Percentiles rank a stretch among this genome's conserved stretches.
Conservation (phyloP, 2,888 invertebrate genomes). For the Amphiduros pacificus region DNA sequence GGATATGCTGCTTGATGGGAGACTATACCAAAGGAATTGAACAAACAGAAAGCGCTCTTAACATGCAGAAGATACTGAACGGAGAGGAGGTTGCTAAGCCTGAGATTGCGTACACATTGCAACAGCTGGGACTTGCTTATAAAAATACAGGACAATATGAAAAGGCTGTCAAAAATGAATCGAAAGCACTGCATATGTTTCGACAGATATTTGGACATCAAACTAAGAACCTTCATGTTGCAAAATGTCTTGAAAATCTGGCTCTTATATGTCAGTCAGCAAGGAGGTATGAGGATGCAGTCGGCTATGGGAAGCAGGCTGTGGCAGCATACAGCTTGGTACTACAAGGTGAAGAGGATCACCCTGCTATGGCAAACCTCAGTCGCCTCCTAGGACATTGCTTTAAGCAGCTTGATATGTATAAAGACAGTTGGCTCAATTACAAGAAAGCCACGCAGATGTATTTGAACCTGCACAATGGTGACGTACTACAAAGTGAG, state of each 20-base stretch:
- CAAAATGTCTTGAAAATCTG: not conserved
- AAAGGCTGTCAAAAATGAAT: not conserved
- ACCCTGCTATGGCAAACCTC: not conserved
- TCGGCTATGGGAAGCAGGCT: conserved; percentile 1
- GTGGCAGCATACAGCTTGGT: not conserved
- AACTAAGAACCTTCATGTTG: not conserved
- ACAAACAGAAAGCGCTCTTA: not conserved
- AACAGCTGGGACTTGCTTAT: not conserved
- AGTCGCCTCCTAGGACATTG: not conserved
- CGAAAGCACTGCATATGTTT: not conserved
- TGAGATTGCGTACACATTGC: not conserved
- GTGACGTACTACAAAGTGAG: not conserved
- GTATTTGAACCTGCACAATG: conserved; percentile 2
- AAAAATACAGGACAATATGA: not conserved
- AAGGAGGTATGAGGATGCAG: not conserved
- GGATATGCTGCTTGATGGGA: not conserved
- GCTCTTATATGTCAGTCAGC: not conserved
- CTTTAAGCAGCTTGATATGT: not conserved
- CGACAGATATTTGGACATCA: not conserved
- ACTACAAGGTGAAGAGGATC: not conserved
- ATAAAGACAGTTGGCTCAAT: not conserved
- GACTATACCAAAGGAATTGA: not conserved
- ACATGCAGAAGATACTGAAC: not conserved
- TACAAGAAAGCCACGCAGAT: conserved; percentile 10
- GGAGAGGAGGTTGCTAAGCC: not conserved